Base-by-base conservation (phyloP, 2,113 vertebrate genomes). In the Orycteropus afer region DNA sequence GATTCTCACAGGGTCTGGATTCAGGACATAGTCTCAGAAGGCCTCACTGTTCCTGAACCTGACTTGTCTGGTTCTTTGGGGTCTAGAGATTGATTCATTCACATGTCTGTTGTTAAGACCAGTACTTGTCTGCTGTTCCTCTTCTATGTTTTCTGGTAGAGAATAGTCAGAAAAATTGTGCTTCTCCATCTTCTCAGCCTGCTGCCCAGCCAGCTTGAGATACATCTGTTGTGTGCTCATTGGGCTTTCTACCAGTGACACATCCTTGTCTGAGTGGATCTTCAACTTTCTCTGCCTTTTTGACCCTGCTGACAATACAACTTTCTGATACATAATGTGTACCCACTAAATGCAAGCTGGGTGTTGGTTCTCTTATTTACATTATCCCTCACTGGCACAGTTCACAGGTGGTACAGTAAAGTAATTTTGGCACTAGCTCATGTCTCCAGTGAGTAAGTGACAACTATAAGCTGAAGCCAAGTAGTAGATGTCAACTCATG, bases 321-420 rank as follows among this genome's bases (percentile, higher is more conserved):
- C 57, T 23, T 25, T 13, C 40, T 61, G 3, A 63, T 65, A 47
- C 15, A 86, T 15, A 76, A 32, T 14, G 12, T 18, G 12, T 8
- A 45, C 3, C 4, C 51, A n/a, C 45, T 7, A 18, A 23, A 6
- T 47, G 22, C 40, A 47, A 22, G 2, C 12, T 34, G 22, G 14
- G 5, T 47, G 1, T 4, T 11, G 3, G 34, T 15, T 12, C 1
- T 22, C 25, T n/a, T 53, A 4, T 47, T 7, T 18, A 2, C 2
- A 4, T 23, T 55, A 2, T 59, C 13, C 73, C 2, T 34, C 9
- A 49, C 20, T 2, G 18, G 5, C 3, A 67, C 11, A 32, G 14
- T 42, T 78, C 29, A 1, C 15, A 79, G 67, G 12, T 79, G 25
- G 11, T 23, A 32, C 47, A 25, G 1, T 47, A 37, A 78, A 22